Conservation (phyloP, 1,140 invertebrate species). For the Drosophila punjabiensis region DNA sequence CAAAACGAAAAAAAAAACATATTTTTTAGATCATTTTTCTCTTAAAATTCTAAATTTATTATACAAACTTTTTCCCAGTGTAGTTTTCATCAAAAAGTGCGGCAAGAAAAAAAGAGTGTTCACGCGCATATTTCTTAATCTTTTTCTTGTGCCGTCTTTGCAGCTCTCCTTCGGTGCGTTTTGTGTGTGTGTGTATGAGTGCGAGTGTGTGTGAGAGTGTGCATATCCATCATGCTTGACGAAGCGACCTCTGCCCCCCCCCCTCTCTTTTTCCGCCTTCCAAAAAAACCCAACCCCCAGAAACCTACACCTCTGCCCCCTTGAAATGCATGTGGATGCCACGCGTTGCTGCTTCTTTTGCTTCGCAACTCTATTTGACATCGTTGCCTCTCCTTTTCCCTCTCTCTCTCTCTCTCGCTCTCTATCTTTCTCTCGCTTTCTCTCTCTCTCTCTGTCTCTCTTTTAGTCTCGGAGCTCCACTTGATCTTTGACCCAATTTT, state of each 20-base stretch:
- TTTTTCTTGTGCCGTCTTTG: constrained; percentile 63
- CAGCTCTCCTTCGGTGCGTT: constrained; percentile 6
- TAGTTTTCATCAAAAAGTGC: constrained; percentile 7
- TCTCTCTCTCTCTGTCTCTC: constrained; percentile 11
- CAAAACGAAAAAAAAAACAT: no score
- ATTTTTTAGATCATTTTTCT: neutral
- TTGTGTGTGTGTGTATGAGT: constrained; percentile 9
- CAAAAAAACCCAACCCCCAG: constrained; percentile 1
- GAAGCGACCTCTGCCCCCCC: constrained; percentile 67
- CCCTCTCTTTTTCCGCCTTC: constrained; percentile 3
- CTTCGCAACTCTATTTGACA: constrained; percentile 76
- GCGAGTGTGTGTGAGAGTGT: constrained; percentile 31
- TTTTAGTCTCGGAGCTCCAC: constrained; percentile 71
- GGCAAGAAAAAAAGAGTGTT: constrained; percentile 35
- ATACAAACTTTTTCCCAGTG: neutral
- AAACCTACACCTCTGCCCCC: constrained; percentile 5
- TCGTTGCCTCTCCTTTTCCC: constrained; percentile 37
- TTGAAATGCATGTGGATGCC: constrained; percentile 65
- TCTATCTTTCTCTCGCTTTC: constrained; percentile 14
- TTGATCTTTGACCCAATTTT: constrained; percentile 85
- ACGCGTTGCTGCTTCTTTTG: constrained; percentile 74
- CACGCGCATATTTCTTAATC: constrained; percentile 77
- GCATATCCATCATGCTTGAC: constrained; percentile 77
- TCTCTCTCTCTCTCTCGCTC: neutral
- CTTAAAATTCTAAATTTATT: neutral